phyloP scores from a whole-genome alignment of 2,797 vertebrate species.

The Tiaroga cobitis region DNA sequence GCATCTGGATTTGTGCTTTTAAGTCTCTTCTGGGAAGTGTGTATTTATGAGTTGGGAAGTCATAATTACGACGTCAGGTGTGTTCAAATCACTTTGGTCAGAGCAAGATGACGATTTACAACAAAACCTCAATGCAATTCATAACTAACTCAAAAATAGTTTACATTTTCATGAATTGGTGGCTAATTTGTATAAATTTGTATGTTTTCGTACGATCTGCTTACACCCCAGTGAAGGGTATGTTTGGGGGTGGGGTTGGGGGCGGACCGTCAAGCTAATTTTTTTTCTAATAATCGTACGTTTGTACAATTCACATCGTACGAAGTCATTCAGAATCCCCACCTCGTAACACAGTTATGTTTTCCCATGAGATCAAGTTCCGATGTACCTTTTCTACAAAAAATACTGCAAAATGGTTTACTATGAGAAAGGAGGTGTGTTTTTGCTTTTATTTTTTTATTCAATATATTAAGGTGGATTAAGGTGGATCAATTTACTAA shows the following conservation, averaged over 20 bases:
- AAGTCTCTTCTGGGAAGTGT: background rate
- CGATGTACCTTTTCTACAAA: background rate
- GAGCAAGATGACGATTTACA: background rate
- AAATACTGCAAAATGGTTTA: background rate
- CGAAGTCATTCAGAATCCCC: too few relatives aligned
- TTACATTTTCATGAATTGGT: background rate
- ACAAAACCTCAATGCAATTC: background rate
- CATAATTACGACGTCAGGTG: background rate
- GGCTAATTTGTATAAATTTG: background rate
- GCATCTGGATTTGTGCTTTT: background rate
- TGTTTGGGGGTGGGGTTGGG: background rate
- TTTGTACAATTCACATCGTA: too few relatives aligned
- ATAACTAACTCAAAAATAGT: too few relatives aligned
- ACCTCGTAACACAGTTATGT: too few relatives aligned
- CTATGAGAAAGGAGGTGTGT: background rate
- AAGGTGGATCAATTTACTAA: background rate
- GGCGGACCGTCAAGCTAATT: background rate
- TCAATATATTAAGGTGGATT: background rate
- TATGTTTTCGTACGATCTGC: background rate
- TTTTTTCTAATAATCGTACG: too few relatives aligned
- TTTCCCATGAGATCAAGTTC: too few relatives aligned
- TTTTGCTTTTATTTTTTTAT: background rate
- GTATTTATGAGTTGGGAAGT: background rate
- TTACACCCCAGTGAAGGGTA: background rate
- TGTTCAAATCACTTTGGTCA: background rate